These are phyloP conservation scores for Phaetusa simplex DNA, from an alignment of 2,113 vertebrate species.

Conservation along the genomic window DNA sequence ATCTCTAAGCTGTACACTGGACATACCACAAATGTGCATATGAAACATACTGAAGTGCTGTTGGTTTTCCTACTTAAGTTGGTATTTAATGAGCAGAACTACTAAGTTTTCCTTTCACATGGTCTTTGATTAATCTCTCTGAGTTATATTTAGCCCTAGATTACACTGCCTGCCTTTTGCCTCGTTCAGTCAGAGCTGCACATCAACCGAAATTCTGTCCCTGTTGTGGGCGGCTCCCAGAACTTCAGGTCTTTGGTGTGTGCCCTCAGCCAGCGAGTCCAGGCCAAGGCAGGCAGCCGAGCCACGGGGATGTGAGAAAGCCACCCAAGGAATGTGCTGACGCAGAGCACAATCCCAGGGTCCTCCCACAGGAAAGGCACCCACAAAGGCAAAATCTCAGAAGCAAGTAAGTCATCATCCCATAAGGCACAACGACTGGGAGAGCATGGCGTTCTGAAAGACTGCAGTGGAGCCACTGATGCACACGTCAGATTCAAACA, in stretches of 20 bases:
- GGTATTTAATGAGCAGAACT: neutral
- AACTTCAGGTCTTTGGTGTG: neutral
- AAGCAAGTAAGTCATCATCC: neutral
- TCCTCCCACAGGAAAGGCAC: neutral
- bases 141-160: neutral
- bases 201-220: neutral
- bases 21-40: neutral
- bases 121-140: neutral
- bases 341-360: accelerated
- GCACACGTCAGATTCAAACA: accelerated
- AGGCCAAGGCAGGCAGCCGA: neutral
- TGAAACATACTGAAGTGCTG: neutral
- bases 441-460: neutral
- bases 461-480: neutral
- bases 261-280: neutral
- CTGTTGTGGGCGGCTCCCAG: neutral
- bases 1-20: neutral
- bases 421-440: accelerated
- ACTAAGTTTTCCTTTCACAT: neutral
- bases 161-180: neutral
- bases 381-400: neutral
- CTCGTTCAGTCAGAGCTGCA: neutral
- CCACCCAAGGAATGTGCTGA: neutral
- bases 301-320: neutral
- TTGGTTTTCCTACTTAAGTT: neutral